Base-by-base conservation (phyloP, 2,113 vertebrate species). In the Orientallactaga bullata region DNA sequence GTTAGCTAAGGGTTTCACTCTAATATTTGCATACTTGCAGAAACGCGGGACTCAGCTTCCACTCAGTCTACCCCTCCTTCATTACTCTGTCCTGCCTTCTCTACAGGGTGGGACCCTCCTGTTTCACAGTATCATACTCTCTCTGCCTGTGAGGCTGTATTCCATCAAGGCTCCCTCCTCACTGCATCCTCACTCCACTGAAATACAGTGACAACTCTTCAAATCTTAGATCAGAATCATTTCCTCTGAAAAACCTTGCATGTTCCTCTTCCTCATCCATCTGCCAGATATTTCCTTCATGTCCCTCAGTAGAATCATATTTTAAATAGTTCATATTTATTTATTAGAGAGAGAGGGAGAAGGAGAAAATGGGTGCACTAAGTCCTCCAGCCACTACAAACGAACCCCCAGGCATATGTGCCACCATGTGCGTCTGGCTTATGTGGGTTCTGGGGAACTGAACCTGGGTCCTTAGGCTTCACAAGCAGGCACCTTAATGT, bases 111-210 rank as follows among this genome's bases (percentile, higher is more conserved):
- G 30, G 15, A 23, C 28, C 42, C 84, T 32, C 37, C 28, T 21
- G 13, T 39, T 83, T 65, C 26, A 82, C 63, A 32, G 39, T 11
- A 6, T 39, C 20, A 13, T 30, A 21, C 3, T 73, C 4, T 63
- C 68, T 82, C 15, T 47, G 5, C 8, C 42, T 47, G 42, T 47
- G 42, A 47, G 42, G 42, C 42, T 47, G 5, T 47, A 47, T 15
- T 91, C 83, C 20, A 21, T 42, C 39, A 61, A 65, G 6, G 61
- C 11, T 18, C 6, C 26, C 4, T 28, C 9, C 10, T 63, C 39
- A 5, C 17, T 4, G 2, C 39, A 20, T 0, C 11, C 13, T 82
- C n/a, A 28, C 17, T n/a, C 18, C 12, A 37, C 3, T 28, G 18
- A 77, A 51, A 30, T 30, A 30, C 21, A 20, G 7, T 10, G 32